Percentiles rank a stretch among this genome's conserved stretches.
Evolutionary conservation across 2,888 invertebrate genomes (phyloP).

Genomic region (Sphinx pinastri): DNA sequence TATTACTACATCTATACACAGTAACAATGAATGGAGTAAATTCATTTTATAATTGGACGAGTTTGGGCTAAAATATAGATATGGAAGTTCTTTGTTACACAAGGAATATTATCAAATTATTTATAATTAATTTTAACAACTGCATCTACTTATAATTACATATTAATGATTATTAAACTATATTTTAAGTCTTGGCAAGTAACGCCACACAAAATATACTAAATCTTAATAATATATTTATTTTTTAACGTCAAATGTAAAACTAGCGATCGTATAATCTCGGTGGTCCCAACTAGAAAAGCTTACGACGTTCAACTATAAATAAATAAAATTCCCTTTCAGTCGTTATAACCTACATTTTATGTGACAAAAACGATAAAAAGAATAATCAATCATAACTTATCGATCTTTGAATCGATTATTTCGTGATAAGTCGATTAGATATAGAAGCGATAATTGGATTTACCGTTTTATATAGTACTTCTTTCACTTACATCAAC

Average conservation of each 20-base stretch:
- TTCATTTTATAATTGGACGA: neutral
- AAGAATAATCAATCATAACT: no score
- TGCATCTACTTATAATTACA: neutral
- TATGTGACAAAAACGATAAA: no score
- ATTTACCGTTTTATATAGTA: no score
- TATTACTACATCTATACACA: neutral
- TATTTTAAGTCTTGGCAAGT: neutral
- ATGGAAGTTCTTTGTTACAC: neutral
- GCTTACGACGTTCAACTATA: constrained; percentile 28
- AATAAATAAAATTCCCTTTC: constrained; percentile 16
- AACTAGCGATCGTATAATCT: constrained; percentile 44
- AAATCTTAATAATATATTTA: neutral
- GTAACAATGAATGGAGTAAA: neutral
- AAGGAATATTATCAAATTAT: neutral
- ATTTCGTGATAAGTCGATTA: no score
- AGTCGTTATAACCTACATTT: neutral
- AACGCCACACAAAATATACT: neutral
- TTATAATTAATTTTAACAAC: no score
- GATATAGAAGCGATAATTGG: no score
- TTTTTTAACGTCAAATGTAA: constrained; percentile 10
- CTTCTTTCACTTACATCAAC: no score
- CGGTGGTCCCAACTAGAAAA: constrained; percentile 56
- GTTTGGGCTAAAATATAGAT: neutral
- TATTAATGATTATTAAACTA: neutral
- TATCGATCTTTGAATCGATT: neutral